phyloP scores from a whole-genome alignment of 2,113 vertebrate species.

The Rhinichthys klamathensis region DNA sequence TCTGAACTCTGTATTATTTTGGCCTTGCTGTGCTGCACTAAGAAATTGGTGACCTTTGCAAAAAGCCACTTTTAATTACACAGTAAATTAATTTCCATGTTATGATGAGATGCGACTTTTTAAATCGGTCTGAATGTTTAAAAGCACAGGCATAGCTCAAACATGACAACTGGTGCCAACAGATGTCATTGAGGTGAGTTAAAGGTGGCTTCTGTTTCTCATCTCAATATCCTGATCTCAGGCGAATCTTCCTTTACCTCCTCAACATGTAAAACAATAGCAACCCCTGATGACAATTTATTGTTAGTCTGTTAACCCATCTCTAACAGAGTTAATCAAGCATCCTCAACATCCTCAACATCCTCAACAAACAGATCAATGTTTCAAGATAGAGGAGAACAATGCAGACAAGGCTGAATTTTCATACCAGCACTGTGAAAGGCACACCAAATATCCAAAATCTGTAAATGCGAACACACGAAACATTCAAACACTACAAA shows the following conservation, averaged over 20 bases:
- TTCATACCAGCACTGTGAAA: neutral
- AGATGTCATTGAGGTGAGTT: neutral
- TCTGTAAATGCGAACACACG: neutral
- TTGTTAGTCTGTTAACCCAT: slow-evolving; percentile 18
- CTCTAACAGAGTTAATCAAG: slow-evolving; percentile 75
- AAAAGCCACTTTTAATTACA: slow-evolving; percentile 27
- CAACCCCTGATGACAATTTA: neutral
- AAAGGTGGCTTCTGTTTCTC: neutral
- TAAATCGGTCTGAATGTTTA: neutral
- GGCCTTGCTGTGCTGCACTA: neutral
- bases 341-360: slow-evolving; percentile 74
- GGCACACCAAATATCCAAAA: neutral
- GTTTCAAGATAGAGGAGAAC: slow-evolving; percentile 76
- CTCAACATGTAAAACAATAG: neutral
- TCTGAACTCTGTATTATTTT: slow-evolving; percentile 28
- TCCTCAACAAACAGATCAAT: slow-evolving; percentile 68
- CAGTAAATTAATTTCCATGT: slow-evolving; percentile 13
- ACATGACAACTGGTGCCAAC: neutral
- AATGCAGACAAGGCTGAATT: slow-evolving; percentile 52
- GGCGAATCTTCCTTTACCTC: neutral
- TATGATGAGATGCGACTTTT: neutral
- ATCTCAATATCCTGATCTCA: neutral
- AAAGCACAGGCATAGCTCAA: neutral
- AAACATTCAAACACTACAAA: neutral
- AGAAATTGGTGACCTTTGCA: slow-evolving; percentile 11